A percentile compares a stretch with the other conserved stretches of the same genome.
Evolutionary conservation across 2,888 invertebrate genomes (phyloP).

Genomic region (Cosmorhoe ocellata): DNA sequence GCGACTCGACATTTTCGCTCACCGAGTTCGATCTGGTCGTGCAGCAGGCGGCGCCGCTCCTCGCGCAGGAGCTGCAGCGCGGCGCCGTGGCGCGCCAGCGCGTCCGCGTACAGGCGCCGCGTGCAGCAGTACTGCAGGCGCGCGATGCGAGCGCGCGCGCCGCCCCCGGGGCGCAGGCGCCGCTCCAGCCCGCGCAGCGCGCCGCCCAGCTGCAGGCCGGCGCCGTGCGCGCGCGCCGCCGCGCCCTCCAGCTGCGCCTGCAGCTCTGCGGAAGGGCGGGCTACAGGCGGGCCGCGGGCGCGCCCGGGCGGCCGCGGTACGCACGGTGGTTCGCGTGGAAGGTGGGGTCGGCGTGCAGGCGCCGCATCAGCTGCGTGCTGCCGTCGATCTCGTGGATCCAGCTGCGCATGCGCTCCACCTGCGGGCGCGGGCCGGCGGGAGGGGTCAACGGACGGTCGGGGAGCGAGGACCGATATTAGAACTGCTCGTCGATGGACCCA

Average conservation of each 20-base stretch:
- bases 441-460: too few species aligned
- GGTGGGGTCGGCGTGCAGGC: slow-evolving; percentile 82
- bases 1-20: slow-evolving; percentile 32
- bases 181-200: slow-evolving; percentile 78
- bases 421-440: slow-evolving; percentile 14
- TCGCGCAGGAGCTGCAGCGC: slow-evolving; percentile 78
- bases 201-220: slow-evolving; percentile 76
- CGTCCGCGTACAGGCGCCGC: slow-evolving; percentile 71
- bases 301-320: slow-evolving; percentile 26
- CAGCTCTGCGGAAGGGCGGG: slow-evolving; percentile 63
- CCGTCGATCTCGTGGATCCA: slow-evolving; percentile 77
- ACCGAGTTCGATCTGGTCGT: slow-evolving; percentile 82
- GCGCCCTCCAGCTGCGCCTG: slow-evolving; percentile 84
- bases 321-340: slow-evolving; percentile 68
- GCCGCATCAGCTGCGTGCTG: slow-evolving; percentile 73
- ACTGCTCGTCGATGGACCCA: too few species aligned
- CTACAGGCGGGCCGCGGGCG: background rate
- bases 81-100: slow-evolving; percentile 76
- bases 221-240: slow-evolving; percentile 76
- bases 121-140: slow-evolving; percentile 74
- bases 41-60: slow-evolving; percentile 77
- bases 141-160: slow-evolving; percentile 74
- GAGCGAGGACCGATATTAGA: too few species aligned
- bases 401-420: slow-evolving; percentile 76
- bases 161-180: slow-evolving; percentile 48